phyloP scores from a whole-genome alignment of 2,797 vertebrate genomes.

The Macropus fuliginosus region DNA sequence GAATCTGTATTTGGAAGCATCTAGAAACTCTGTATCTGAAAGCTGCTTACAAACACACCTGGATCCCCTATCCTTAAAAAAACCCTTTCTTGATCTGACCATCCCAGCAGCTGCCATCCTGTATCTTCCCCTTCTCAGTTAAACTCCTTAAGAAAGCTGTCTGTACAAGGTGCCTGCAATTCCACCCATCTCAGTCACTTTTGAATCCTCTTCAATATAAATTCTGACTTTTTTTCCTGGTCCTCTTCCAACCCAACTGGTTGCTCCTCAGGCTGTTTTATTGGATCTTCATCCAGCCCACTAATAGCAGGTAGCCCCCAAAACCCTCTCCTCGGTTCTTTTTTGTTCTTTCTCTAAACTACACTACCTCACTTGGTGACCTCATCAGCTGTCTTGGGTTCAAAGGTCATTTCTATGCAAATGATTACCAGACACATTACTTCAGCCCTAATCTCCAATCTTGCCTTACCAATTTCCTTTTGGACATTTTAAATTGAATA shows the following conservation, averaged over 20 bases:
- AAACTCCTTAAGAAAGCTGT: not conserved
- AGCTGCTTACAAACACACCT: not conserved
- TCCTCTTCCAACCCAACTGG: not conserved
- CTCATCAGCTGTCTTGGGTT: not conserved
- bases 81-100: not conserved
- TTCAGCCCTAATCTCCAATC: not conserved
- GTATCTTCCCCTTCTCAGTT: not conserved
- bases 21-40: not conserved
- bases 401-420: not conserved
- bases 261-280: not conserved
- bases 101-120: not conserved
- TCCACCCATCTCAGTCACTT: not conserved
- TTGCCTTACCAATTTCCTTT: not conserved
- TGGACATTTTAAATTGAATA: not conserved
- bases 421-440: not conserved
- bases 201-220: not conserved
- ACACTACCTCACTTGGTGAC: not conserved
- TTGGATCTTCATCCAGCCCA: not conserved
- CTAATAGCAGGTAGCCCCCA: not conserved
- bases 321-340: not conserved
- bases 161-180: not conserved
- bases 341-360: not conserved
- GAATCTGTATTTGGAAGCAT: not conserved
- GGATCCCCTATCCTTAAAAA: not conserved
- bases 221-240: not conserved